Conservation (phyloP, 2,113 vertebrate species). For the Poeciliopsis occidentalis region DNA sequence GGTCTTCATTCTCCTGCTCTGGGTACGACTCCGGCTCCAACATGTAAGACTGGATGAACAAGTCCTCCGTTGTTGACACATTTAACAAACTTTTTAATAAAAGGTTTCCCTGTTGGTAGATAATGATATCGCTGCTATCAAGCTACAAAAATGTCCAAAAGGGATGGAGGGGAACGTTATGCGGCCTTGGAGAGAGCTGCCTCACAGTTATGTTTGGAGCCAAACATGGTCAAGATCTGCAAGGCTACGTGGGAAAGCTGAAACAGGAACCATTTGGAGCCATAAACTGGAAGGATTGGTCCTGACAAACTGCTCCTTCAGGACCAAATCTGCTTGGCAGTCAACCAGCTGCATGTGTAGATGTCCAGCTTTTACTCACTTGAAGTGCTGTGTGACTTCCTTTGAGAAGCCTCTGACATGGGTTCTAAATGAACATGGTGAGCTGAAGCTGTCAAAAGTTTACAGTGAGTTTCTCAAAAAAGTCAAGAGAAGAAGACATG, state of each 20-base stretch:
- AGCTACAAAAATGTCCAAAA: too few relatives aligned
- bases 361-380: neutral
- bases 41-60: too few relatives aligned
- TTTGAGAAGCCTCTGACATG: conserved; percentile 10
- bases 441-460: conserved; percentile 25
- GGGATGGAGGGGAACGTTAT: too few relatives aligned
- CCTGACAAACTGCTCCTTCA: conserved; percentile 1
- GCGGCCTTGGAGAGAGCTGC: conserved; percentile 10
- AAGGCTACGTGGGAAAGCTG: conserved; percentile 16
- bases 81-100: too few relatives aligned
- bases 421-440: conserved; percentile 7
- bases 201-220: conserved; percentile 5
- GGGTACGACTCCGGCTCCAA: too few relatives aligned
- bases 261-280: conserved; percentile 15
- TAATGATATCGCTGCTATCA: too few relatives aligned
- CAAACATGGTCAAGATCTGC: conserved; percentile 1
- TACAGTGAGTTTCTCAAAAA: conserved; percentile 7
- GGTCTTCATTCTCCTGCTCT: too few relatives aligned
- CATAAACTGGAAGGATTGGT: conserved; percentile 11
- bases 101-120: too few relatives aligned
- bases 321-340: neutral
- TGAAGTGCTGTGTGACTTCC: conserved; percentile 2
- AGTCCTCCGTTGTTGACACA: too few relatives aligned
- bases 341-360: conserved; percentile 4
- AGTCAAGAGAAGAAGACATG: neutral